A percentile compares a stretch with the other conserved stretches of the same genome.
These are phyloP conservation scores for Drosophila seguyi DNA, from an alignment of 1,140 invertebrate species.

Conservation along the genomic window DNA sequence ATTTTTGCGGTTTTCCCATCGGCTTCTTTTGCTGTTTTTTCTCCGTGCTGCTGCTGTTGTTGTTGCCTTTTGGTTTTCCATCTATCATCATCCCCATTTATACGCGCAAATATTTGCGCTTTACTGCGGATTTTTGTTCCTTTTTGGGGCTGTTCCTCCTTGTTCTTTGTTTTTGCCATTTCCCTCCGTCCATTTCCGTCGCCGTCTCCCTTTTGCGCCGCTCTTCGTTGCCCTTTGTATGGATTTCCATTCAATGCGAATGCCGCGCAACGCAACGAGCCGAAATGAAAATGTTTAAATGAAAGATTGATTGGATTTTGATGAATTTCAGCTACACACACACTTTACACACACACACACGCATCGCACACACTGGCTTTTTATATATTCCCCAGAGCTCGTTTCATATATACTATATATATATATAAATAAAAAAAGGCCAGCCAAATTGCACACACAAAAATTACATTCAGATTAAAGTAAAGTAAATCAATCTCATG, in stretches of 20 bases:
- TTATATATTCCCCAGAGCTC: slow-evolving; percentile 16
- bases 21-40: slow-evolving; percentile 1
- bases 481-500: slow-evolving; percentile 59
- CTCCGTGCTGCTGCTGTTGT: slow-evolving; percentile 1
- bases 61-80: slow-evolving; percentile 49
- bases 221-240: slow-evolving; percentile 41
- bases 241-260: slow-evolving; percentile 71
- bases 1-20: slow-evolving; percentile 19
- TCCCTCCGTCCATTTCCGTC: slow-evolving; percentile 12
- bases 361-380: slow-evolving; percentile 9
- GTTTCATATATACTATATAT: slow-evolving; percentile 29
- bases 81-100: slow-evolving; percentile 80
- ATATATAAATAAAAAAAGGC: background rate
- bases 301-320: slow-evolving; percentile 83
- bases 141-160: slow-evolving; percentile 31
- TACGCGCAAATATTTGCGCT: slow-evolving; percentile 81
- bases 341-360: slow-evolving; percentile 27
- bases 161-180: slow-evolving; percentile 28
- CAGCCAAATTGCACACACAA: slow-evolving; percentile 29
- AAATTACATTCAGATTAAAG: slow-evolving; percentile 74
- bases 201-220: slow-evolving; percentile 4
- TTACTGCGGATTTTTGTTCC: slow-evolving; percentile 65
- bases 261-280: slow-evolving; percentile 68
- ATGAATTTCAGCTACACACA: slow-evolving; percentile 74
- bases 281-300: slow-evolving; percentile 83